A percentile compares a stretch with the other conserved stretches of the same genome.
Evolutionary conservation across 2,797 vertebrate genomes (phyloP).

Genomic region (Allobates femoralis): DNA sequence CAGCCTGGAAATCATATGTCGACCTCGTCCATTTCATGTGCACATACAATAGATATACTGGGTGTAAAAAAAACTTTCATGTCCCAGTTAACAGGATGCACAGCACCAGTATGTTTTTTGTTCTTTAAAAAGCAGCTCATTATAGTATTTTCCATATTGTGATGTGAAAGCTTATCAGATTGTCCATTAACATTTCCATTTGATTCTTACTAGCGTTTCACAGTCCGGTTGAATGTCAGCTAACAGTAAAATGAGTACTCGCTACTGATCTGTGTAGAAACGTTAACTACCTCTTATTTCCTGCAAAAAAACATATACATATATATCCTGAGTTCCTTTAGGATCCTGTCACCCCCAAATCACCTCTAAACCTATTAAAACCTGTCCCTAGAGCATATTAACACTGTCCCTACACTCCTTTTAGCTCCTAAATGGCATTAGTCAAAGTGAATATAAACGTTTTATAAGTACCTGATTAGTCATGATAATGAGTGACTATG

Average conservation of each 20-base stretch:
- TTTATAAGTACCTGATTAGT: too few species aligned
- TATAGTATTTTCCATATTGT: constrained; percentile 27
- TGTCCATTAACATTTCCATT: constrained; percentile 10
- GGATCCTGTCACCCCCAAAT: too few species aligned
- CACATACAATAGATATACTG: neutral
- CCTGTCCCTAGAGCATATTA: too few species aligned
- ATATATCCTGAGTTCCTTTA: neutral
- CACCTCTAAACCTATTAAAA: too few species aligned
- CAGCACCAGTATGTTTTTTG: neutral
- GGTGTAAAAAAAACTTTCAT: neutral
- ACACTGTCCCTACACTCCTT: too few species aligned
- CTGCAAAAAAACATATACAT: neutral
- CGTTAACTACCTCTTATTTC: too few species aligned
- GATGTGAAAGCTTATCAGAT: constrained; percentile 40
- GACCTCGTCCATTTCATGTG: neutral
- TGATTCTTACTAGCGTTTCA: neutral
- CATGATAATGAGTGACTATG: too few species aligned
- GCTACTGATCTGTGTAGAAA: neutral
- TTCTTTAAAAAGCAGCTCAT: neutral
- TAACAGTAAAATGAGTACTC: neutral
- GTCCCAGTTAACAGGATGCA: neutral
- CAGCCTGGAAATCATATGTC: neutral
- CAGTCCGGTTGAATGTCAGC: neutral
- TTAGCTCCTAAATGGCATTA: too few species aligned
- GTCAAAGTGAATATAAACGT: too few species aligned